Evolutionary conservation across 2,797 vertebrate genomes (phyloP).

Genomic region (Protonibea diacanthus): DNA sequence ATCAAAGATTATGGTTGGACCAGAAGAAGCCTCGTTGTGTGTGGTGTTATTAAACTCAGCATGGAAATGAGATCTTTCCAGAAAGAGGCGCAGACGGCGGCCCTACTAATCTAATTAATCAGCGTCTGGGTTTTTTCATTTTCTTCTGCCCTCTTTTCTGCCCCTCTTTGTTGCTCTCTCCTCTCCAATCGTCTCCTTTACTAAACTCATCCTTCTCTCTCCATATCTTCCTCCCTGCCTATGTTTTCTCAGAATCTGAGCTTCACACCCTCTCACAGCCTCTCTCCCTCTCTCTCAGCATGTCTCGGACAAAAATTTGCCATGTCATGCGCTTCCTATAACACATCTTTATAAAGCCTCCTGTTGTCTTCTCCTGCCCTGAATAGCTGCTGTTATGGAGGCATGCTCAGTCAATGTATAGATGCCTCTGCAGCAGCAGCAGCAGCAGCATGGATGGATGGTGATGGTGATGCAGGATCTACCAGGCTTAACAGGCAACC

Average conservation of each 20-base stretch:
- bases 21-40: conserved; percentile 46
- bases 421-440: conserved; percentile 55
- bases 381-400: conserved; percentile 9
- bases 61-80: conserved; percentile 80
- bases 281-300: conserved; percentile 5
- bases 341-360: conserved; percentile 31
- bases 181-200: conserved; percentile 10
- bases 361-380: conserved; percentile 21
- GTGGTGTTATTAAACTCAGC: conserved; percentile 77
- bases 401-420: conserved; percentile 12
- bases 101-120: conserved; percentile 83
- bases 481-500: conserved; percentile 48
- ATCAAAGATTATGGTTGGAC: conserved; percentile 62
- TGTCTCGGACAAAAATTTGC: conserved; percentile 34
- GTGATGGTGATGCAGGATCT: conserved; percentile 33
- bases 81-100: conserved; percentile 71
- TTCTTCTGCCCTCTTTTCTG: conserved; percentile 47
- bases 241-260: conserved; percentile 32
- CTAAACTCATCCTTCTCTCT: conserved; percentile 16
- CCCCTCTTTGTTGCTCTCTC: conserved; percentile 24
- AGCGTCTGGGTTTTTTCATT: conserved; percentile 68
- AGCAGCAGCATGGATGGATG: conserved; percentile 43
- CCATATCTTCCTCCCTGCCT: neutral
- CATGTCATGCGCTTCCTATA: conserved; percentile 37
- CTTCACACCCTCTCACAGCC: conserved; percentile 23